Evolutionary conservation across 2,113 vertebrate species (phyloP).

Genomic region (Cinclus mexicanus): DNA sequence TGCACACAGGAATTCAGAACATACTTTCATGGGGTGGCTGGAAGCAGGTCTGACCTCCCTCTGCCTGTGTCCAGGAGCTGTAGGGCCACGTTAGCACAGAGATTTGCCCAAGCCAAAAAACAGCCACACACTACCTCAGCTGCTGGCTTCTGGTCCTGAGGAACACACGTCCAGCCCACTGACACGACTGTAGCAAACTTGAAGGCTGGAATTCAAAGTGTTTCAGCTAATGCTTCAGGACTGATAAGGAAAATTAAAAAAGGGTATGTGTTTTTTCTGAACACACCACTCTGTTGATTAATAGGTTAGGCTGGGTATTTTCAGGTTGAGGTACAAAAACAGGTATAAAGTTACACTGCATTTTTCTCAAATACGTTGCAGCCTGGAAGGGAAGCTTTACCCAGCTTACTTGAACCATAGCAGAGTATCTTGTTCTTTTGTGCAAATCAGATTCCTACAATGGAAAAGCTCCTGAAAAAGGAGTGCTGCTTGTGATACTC

Average conservation of each 20-base stretch:
- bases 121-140: accelerated
- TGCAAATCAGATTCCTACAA: neutral
- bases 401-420: neutral
- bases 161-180: neutral
- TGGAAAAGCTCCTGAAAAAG: neutral
- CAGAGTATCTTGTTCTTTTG: neutral
- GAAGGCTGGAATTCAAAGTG: constrained; percentile 44
- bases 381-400: neutral
- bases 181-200: neutral
- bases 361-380: neutral
- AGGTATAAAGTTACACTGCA: neutral
- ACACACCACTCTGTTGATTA: neutral
- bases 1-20: neutral
- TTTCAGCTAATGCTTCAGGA: constrained; percentile 2
- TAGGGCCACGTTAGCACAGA: neutral
- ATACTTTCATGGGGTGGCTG: neutral
- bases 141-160: neutral
- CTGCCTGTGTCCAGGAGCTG: neutral
- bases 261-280: neutral
- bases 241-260: neutral
- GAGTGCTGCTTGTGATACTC: neutral
- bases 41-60: neutral
- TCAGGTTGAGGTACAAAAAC: neutral
- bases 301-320: neutral
- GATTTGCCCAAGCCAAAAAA: neutral